phyloP scores from a whole-genome alignment of 1,140 invertebrate species.

The Drosophila ficusphila region DNA sequence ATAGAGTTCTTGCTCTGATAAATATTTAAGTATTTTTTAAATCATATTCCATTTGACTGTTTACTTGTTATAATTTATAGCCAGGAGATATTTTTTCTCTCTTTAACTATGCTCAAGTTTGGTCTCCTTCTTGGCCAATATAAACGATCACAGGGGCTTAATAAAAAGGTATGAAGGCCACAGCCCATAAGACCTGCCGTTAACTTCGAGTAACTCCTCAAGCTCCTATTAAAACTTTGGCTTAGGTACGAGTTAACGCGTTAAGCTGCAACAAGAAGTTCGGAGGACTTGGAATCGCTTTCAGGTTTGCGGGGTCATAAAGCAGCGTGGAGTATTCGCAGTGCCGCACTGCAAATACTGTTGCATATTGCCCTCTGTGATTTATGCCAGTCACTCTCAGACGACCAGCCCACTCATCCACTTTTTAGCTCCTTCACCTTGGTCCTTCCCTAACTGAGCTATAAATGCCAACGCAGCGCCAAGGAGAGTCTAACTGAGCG shows the following conservation, averaged over 20 bases:
- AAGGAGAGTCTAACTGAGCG: not conserved
- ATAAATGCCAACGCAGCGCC: slow-evolving; percentile 8
- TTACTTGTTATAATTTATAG: not conserved
- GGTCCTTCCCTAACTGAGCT: not conserved
- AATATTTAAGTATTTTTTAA: slow-evolving; percentile 13
- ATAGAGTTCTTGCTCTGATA: not conserved
- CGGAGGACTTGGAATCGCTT: slow-evolving; percentile 15
- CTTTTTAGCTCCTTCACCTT: not conserved
- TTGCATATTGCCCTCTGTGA: slow-evolving; percentile 15
- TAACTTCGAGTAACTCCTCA: slow-evolving; percentile 22
- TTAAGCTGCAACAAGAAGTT: slow-evolving; percentile 26
- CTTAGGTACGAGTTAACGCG: slow-evolving; percentile 20
- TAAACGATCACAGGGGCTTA: slow-evolving; percentile 7
- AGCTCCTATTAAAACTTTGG: slow-evolving; percentile 35
- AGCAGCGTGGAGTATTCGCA: slow-evolving; percentile 13
- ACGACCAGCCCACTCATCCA: not conserved
- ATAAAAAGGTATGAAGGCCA: slow-evolving; percentile 8
- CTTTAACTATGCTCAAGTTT: not conserved
- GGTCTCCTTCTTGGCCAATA: not conserved
- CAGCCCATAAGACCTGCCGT: not conserved
- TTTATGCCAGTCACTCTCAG: slow-evolving; percentile 26
- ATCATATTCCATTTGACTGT: not conserved
- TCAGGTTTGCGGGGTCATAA: slow-evolving; percentile 30
- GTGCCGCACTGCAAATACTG: slow-evolving; percentile 5
- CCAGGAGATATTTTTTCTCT: not conserved